A percentile compares a stretch with the other conserved stretches of the same genome.
Conservation (phyloP, 2,113 vertebrate species). For the Gyps fulvus region DNA sequence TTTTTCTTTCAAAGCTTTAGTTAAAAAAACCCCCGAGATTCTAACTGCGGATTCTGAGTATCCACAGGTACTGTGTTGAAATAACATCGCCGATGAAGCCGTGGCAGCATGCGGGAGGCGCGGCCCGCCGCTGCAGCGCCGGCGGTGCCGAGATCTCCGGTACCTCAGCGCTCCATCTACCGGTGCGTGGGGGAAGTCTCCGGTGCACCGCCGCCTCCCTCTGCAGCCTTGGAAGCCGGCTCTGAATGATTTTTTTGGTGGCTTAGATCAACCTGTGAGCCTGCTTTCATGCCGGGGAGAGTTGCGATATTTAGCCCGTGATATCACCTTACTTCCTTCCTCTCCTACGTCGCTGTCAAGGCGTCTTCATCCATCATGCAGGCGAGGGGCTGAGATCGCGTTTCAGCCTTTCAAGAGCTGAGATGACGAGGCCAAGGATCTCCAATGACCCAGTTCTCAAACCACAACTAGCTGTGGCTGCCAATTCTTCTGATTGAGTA, state of each 20-base stretch:
- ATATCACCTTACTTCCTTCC: conserved; percentile 5
- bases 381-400: background rate
- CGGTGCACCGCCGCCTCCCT: background rate
- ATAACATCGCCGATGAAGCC: rapidly evolving
- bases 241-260: rapidly evolving
- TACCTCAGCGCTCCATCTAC: background rate
- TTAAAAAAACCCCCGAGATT: background rate
- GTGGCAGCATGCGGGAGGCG: rapidly evolving
- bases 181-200: background rate
- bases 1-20: background rate
- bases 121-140: no score
- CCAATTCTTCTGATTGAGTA: background rate
- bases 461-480: background rate
- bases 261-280: background rate
- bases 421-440: background rate
- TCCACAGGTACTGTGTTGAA: background rate
- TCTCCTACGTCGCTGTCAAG: background rate
- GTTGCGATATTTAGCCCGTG: background rate
- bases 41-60: background rate
- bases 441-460: background rate
- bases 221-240: background rate
- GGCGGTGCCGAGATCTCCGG: background rate
- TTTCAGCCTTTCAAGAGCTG: conserved; percentile 3
- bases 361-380: background rate
- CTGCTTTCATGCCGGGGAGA: background rate